Percentiles rank a stretch among this genome's conserved stretches.
phyloP scores from a whole-genome alignment of 53 echinoderm and acorn worm species.

The Zoroaster sp. region DNA sequence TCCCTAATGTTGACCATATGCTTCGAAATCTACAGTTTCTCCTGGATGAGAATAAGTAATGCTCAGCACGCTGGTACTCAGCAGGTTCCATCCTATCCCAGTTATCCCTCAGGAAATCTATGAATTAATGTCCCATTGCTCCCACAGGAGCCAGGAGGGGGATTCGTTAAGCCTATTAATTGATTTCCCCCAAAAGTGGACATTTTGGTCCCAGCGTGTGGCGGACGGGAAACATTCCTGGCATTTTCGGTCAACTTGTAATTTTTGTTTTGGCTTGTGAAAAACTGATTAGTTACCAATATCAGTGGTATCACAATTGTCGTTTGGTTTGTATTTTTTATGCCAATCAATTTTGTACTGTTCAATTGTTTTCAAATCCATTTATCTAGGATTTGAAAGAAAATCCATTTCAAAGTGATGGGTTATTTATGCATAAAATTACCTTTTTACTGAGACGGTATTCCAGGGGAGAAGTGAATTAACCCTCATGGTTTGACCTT shows the following conservation, averaged over 20 bases:
- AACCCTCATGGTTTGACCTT: no score
- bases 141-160: not conserved
- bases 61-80: not conserved
- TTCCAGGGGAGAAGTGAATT: no score
- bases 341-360: no score
- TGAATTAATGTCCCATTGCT: not conserved
- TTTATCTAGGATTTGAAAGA: no score
- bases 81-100: not conserved
- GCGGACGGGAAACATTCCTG: not conserved
- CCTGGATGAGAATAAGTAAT: not conserved
- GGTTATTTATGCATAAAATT: no score
- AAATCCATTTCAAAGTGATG: no score
- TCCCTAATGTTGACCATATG: not conserved
- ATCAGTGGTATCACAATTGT: no score
- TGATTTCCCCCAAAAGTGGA: not conserved
- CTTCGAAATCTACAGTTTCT: not conserved
- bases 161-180: not conserved
- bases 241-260: not conserved
- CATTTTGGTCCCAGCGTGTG: conserved; percentile 4
- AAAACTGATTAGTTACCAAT: no score
- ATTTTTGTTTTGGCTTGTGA: no score
- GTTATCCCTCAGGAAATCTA: not conserved
- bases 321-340: no score
- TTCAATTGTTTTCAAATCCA: no score
- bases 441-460: no score